These are phyloP conservation scores for Euzetes globulus DNA, from an alignment of 2,888 invertebrate species.

Conservation along the genomic window DNA sequence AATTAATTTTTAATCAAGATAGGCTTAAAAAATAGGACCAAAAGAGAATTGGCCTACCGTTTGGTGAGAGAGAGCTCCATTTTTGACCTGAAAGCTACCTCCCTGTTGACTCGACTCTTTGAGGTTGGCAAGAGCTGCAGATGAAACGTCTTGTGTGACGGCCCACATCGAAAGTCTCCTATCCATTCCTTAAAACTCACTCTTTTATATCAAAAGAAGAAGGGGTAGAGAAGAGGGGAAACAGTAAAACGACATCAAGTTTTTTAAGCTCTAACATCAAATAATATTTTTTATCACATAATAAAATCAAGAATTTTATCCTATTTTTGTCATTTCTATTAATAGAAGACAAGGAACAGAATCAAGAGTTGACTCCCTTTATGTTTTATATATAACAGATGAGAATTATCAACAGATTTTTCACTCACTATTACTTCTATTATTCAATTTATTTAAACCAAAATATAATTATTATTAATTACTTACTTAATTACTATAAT, in stretches of 20 bases:
- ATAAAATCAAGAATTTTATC: background rate
- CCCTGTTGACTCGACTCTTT: slow-evolving; percentile 39
- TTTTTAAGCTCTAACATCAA: background rate
- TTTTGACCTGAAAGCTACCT: slow-evolving; percentile 35
- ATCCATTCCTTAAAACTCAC: background rate
- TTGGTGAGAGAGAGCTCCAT: slow-evolving; percentile 35
- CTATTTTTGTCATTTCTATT: background rate
- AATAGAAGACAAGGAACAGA: background rate
- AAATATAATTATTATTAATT: too few species aligned
- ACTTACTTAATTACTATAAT: too few species aligned
- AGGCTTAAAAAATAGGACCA: too few species aligned
- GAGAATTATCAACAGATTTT: background rate
- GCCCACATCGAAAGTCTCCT: slow-evolving; percentile 40
- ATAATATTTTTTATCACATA: background rate
- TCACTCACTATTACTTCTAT: background rate
- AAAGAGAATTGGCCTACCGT: slow-evolving; percentile 29
- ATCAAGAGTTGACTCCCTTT: background rate
- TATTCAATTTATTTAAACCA: background rate
- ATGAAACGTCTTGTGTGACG: slow-evolving; percentile 43
- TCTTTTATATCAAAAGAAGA: background rate
- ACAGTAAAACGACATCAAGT: background rate
- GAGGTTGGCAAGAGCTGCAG: slow-evolving; percentile 41
- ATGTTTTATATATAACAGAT: background rate
- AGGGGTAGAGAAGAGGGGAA: background rate
- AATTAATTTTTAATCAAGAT: too few species aligned